A percentile compares a stretch with the other conserved stretches of the same genome.
Evolutionary conservation across 2,888 invertebrate genomes (phyloP).

Genomic region (Lithophane semibrunnea): DNA sequence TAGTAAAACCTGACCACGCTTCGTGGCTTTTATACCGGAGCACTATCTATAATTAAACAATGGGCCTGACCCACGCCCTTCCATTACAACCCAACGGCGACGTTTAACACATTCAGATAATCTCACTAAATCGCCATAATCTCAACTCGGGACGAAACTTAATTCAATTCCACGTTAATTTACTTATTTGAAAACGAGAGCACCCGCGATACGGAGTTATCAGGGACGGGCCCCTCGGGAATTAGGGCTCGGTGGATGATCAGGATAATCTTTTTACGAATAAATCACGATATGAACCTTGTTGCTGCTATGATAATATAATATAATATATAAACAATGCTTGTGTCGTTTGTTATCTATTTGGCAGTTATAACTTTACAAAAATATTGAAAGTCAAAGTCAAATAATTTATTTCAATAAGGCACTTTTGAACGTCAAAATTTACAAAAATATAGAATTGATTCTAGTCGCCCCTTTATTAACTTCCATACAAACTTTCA

Average conservation of each 20-base stretch:
- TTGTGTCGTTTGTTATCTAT: conserved; percentile 48
- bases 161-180: conserved; percentile 89
- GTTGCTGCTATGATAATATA: conserved; percentile 55
- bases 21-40: conserved; percentile 75
- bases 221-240: conserved; percentile 76
- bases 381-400: not conserved
- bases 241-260: conserved; percentile 78
- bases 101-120: conserved; percentile 89
- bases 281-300: conserved; percentile 75
- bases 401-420: too few relatives aligned
- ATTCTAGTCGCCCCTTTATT: too few relatives aligned
- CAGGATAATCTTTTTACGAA: conserved; percentile 85
- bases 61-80: conserved; percentile 81
- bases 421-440: too few relatives aligned
- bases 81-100: conserved; percentile 83
- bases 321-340: conserved; percentile 50
- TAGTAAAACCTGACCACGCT: conserved; percentile 73
- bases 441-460: too few relatives aligned
- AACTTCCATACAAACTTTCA: not conserved
- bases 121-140: conserved; percentile 88
- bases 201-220: conserved; percentile 79
- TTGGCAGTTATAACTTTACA: conserved; percentile 28
- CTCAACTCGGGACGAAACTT: conserved; percentile 85
- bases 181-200: conserved; percentile 87
- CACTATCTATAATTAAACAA: conserved; percentile 89